Evolutionary conservation across 2,113 vertebrate species (phyloP).

Genomic region (Lepidothrix coronata): DNA sequence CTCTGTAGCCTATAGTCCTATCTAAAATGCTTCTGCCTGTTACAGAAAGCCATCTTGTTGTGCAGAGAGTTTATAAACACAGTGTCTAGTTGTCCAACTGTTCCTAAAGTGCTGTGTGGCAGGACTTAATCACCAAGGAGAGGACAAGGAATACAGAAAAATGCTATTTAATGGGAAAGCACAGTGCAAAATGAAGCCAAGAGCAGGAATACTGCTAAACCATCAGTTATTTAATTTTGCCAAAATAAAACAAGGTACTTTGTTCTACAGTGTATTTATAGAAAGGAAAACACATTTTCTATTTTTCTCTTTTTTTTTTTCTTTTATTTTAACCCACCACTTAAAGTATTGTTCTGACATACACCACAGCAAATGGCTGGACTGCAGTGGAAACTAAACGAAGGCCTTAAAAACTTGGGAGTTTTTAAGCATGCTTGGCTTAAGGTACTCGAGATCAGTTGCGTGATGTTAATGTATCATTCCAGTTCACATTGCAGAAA

Average conservation of each 20-base stretch:
- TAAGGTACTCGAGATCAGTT: background rate
- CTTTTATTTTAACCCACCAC: background rate
- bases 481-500: rapidly evolving
- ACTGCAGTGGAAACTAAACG: background rate
- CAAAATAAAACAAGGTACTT: background rate
- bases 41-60: background rate
- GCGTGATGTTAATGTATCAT: background rate
- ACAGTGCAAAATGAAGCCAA: background rate
- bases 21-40: background rate
- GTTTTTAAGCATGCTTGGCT: background rate
- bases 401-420: background rate
- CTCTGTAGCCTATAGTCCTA: background rate
- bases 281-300: background rate
- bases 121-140: background rate
- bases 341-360: background rate
- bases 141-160: background rate
- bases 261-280: background rate
- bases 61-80: background rate
- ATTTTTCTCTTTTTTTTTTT: background rate
- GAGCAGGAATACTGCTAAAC: background rate
- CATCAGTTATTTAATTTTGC: background rate
- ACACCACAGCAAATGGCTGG: background rate
- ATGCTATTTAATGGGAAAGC: background rate
- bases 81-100: background rate
- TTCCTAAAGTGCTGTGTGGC: background rate